Evolutionary conservation across 2,888 invertebrate species (phyloP).

Genomic region (Lordiphosa fenestrarum): DNA sequence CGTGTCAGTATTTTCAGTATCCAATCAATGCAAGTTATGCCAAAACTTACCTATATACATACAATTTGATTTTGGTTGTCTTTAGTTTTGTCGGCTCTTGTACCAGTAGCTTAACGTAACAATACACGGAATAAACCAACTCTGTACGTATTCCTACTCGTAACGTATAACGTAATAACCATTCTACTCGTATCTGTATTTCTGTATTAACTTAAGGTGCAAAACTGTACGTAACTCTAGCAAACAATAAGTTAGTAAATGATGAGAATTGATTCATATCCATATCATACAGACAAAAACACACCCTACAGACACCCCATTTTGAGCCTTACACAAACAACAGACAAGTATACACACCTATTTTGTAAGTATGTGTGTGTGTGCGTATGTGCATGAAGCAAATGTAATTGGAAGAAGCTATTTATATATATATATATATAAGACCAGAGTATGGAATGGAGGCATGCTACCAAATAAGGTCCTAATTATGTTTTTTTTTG

Average conservation of each 20-base stretch:
- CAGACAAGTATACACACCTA: background rate
- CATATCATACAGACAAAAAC: conserved; percentile 17
- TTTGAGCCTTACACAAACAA: conserved; percentile 8
- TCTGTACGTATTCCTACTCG: conserved; percentile 8
- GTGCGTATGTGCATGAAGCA: conserved; percentile 11
- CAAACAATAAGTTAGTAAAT: conserved; percentile 41
- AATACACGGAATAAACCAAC: conserved; percentile 30
- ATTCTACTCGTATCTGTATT: conserved; percentile 29
- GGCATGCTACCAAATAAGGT: background rate
- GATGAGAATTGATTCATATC: conserved; percentile 4
- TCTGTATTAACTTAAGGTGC: conserved; percentile 31
- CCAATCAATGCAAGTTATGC: conserved; percentile 37
- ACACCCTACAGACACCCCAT: conserved; percentile 9
- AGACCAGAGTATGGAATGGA: conserved; percentile 6
- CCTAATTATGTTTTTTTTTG: background rate
- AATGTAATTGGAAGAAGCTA: background rate
- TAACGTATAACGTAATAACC: conserved; percentile 28
- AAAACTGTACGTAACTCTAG: conserved; percentile 27
- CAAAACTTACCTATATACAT: conserved; percentile 35
- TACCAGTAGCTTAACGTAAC: conserved; percentile 32
- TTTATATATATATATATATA: too few relatives aligned
- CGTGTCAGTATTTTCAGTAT: conserved; percentile 39
- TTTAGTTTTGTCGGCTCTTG: conserved; percentile 27
- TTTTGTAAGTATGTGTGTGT: conserved; percentile 11
- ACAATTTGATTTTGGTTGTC: conserved; percentile 11